A percentile compares a stretch with the other conserved stretches of the same genome.
These are phyloP conservation scores for Perizoma affinitatum DNA, from an alignment of 2,888 invertebrate genomes.

Conservation along the genomic window DNA sequence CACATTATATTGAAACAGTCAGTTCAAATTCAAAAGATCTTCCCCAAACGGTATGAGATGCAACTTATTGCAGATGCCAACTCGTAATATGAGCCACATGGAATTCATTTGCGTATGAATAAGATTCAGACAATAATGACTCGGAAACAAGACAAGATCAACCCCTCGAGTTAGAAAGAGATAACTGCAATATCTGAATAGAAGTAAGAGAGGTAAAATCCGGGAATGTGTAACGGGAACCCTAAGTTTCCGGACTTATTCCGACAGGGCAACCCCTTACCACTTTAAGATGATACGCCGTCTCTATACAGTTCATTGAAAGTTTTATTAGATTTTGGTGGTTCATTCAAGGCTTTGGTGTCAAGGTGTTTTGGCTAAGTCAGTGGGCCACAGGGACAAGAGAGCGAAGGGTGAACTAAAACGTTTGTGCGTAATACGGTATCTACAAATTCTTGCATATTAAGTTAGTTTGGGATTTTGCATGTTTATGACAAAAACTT, in stretches of 20 bases:
- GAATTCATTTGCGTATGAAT: conserved; percentile 57
- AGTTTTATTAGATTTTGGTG: conserved; percentile 35
- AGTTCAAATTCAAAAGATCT: no score
- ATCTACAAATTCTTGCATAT: conserved; percentile 12
- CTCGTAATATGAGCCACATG: conserved; percentile 34
- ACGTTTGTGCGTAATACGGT: conserved; percentile 29
- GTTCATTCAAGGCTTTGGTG: conserved; percentile 47
- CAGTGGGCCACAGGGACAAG: conserved; percentile 71
- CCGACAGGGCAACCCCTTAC: conserved; percentile 55
- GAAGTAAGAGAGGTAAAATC: conserved; percentile 49
- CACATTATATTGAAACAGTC: no score
- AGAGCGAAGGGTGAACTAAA: conserved; percentile 48
- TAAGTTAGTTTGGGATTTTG: no score
- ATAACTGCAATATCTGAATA: conserved; percentile 32
- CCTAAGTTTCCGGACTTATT: conserved; percentile 69
- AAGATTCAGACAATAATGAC: conserved; percentile 46
- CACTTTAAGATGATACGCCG: conserved; percentile 57
- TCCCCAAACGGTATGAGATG: neutral
- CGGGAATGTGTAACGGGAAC: conserved; percentile 63
- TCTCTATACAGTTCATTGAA: conserved; percentile 42
- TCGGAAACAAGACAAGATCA: conserved; percentile 55
- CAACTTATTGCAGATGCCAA: conserved; percentile 26
- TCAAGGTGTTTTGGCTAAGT: conserved; percentile 47
- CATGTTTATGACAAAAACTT: neutral
- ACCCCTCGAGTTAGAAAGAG: conserved; percentile 60